Percentiles rank a stretch among this genome's conserved stretches.
Conservation (phyloP, 2,888 invertebrate species). For the Creontiades dilutus region DNA sequence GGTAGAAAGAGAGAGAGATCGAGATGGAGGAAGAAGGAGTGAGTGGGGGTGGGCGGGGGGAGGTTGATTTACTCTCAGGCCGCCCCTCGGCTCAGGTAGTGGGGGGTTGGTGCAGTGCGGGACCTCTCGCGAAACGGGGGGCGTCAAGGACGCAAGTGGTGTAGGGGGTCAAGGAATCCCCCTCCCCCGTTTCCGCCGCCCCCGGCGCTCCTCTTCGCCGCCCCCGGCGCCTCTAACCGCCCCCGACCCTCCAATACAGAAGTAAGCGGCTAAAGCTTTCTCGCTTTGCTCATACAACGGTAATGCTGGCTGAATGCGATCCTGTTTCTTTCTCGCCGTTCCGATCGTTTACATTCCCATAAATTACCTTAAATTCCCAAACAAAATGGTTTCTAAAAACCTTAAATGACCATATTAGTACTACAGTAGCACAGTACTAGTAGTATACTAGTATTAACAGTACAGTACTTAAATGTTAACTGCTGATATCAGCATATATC, state of each 20-base stretch:
- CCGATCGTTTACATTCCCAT: too few species aligned
- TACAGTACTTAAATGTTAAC: too few species aligned
- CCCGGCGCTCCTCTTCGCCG: neutral
- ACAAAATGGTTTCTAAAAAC: too few species aligned
- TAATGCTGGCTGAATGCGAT: neutral
- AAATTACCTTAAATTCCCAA: too few species aligned
- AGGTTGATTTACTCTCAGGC: conserved; percentile 50
- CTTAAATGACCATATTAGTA: too few species aligned
- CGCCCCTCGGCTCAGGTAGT: conserved; percentile 21
- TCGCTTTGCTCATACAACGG: conserved; percentile 6
- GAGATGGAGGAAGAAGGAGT: too few species aligned
- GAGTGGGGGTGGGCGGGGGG: neutral
- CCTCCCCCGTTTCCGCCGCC: neutral
- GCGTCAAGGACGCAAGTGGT: conserved; percentile 50
- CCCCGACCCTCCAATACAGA: conserved; percentile 10
- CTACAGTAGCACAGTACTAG: too few species aligned
- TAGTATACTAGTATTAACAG: too few species aligned
- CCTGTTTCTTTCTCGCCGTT: neutral
- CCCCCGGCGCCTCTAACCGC: neutral
- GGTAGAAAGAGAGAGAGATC: too few species aligned
- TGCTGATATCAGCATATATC: too few species aligned
- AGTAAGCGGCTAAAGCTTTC: conserved; percentile 37
- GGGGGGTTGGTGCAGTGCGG: conserved; percentile 67
- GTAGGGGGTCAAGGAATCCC: conserved; percentile 51
- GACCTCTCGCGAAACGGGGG: conserved; percentile 14